These are phyloP conservation scores for Ophion costatus DNA, from an alignment of 2,888 invertebrate genomes.

Conservation along the genomic window DNA sequence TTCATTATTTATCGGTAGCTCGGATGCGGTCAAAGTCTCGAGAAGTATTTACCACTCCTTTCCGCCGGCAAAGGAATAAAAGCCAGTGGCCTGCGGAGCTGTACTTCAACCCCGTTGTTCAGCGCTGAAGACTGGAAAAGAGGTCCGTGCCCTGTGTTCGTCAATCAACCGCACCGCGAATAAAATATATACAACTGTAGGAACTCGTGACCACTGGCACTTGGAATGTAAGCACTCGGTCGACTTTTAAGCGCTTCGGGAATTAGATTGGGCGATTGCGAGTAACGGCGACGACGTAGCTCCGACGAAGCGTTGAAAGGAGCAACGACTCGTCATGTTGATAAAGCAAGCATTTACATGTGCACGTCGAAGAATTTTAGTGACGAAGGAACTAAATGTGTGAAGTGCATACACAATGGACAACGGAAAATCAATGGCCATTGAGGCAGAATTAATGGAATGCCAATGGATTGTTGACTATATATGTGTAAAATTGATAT, in stretches of 20 bases:
- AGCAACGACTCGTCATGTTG: constrained; percentile 39
- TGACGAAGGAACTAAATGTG: neutral
- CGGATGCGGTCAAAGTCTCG: constrained; percentile 8
- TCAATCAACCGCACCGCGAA: constrained; percentile 28
- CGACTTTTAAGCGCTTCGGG: constrained; percentile 52
- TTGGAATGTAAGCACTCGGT: constrained; percentile 43
- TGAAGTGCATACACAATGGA: neutral
- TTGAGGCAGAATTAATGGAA: too few species aligned
- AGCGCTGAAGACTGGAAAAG: constrained; percentile 13
- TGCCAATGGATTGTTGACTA: too few species aligned
- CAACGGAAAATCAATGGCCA: too few species aligned
- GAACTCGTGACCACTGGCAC: constrained; percentile 61
- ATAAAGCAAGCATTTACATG: constrained; percentile 2
- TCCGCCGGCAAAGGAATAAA: constrained; percentile 24
- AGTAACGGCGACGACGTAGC: constrained; percentile 33
- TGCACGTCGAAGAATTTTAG: neutral
- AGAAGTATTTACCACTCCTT: constrained; percentile 41
- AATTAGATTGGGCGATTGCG: constrained; percentile 62
- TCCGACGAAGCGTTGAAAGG: constrained; percentile 44
- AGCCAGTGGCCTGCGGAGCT: neutral
- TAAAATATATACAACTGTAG: constrained; percentile 25
- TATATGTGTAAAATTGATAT: too few species aligned
- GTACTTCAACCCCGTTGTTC: constrained; percentile 4
- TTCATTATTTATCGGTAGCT: constrained; percentile 19
- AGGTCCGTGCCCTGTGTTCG: constrained; percentile 39